Evolutionary conservation across 1,140 invertebrate genomes (phyloP).

Genomic region (Microplitis mediator): DNA sequence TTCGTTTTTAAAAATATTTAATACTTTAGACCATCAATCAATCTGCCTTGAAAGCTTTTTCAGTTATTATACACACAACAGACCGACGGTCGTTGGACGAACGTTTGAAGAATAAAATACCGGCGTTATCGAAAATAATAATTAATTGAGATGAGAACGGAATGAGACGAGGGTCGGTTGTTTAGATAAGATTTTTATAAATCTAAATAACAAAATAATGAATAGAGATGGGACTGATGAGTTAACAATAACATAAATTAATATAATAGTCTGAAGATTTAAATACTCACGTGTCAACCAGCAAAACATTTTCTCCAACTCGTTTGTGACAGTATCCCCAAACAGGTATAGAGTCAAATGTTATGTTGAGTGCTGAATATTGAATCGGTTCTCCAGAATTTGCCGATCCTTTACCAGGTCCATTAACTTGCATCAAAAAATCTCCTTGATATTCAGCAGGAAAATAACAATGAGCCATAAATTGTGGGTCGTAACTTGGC

Average conservation of each 20-base stretch:
- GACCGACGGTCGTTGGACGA: neutral
- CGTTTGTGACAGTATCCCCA: conserved; percentile 72
- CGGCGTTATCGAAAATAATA: neutral
- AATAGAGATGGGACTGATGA: too few species aligned
- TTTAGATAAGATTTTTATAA: neutral
- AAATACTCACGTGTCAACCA: conserved; percentile 66
- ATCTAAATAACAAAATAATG: neutral
- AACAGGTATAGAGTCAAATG: conserved; percentile 69
- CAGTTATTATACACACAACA: neutral
- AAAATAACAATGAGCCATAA: conserved; percentile 68
- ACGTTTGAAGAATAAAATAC: neutral
- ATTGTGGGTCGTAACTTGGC: conserved; percentile 38
- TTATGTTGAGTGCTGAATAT: conserved; percentile 70
- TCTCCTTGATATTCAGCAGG: conserved; percentile 73
- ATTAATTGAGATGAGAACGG: neutral
- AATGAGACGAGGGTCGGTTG: neutral
- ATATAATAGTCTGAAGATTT: neutral
- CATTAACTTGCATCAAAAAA: conserved; percentile 69
- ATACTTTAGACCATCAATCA: conserved; percentile 3
- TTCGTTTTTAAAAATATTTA: neutral
- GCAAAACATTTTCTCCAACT: conserved; percentile 69
- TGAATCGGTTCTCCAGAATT: conserved; percentile 62
- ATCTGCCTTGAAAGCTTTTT: conserved; percentile 8
- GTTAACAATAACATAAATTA: too few species aligned
- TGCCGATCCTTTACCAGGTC: conserved; percentile 48